Conservation (phyloP, 2,113 vertebrate genomes). For the Scomber japonicus region DNA sequence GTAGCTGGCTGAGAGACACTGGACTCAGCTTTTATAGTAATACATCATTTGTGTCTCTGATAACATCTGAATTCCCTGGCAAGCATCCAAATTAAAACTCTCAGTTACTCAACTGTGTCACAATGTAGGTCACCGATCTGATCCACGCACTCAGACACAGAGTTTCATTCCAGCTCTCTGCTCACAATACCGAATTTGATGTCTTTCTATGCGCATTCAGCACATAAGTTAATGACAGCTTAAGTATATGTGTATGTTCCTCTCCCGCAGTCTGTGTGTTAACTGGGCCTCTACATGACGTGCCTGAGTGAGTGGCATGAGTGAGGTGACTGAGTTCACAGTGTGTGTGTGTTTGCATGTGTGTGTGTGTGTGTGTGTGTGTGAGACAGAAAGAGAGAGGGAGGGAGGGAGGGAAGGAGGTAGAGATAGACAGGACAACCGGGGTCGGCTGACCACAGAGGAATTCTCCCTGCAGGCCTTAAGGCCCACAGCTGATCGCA, state of each 20-base stretch:
- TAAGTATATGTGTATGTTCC: conserved; percentile 48
- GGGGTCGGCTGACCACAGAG: conserved; percentile 65
- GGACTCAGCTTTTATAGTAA: neutral
- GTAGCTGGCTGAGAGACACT: neutral
- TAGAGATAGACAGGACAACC: conserved; percentile 56
- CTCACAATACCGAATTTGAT: conserved; percentile 43
- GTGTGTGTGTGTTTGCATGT: conserved; percentile 23
- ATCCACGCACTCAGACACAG: conserved; percentile 6
- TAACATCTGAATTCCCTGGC: conserved; percentile 22
- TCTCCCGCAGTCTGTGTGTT: conserved; percentile 46
- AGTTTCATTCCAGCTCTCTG: conserved; percentile 3
- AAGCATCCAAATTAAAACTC: conserved; percentile 42
- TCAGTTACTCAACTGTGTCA: conserved; percentile 17
- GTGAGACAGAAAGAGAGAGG: conserved; percentile 3
- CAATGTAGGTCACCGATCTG: conserved; percentile 17
- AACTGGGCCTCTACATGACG: conserved; percentile 35
- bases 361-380: conserved; percentile 6
- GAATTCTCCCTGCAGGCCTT: conserved; percentile 70
- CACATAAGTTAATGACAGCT: conserved; percentile 64
- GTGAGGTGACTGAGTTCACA: conserved; percentile 73
- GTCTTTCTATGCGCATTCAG: conserved; percentile 58
- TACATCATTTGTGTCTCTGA: conserved; percentile 21
- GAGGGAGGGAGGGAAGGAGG: conserved; percentile 20
- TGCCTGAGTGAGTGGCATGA: conserved; percentile 48
- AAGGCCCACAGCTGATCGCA: conserved; percentile 72